These are phyloP conservation scores for Odontophorus gujanensis DNA, from an alignment of 2,113 vertebrate genomes.

Conservation along the genomic window DNA sequence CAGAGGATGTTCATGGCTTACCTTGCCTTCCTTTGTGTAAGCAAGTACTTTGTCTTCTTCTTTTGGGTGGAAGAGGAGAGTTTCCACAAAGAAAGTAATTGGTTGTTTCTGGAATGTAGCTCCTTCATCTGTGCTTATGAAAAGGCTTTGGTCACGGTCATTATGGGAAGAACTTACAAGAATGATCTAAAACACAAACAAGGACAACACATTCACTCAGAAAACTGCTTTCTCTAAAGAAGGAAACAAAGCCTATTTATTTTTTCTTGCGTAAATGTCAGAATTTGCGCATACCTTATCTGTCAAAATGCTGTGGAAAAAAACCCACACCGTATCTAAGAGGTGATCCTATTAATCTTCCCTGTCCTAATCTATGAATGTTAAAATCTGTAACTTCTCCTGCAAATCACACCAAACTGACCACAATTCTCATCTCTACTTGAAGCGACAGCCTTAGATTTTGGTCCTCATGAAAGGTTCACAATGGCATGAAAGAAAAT, in stretches of 20 bases:
- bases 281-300: neutral
- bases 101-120: constrained; percentile 91
- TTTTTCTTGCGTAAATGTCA: neutral
- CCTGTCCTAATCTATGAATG: neutral
- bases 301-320: neutral
- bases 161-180: constrained; percentile 92
- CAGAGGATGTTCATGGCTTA: constrained; percentile 37
- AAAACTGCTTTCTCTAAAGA: neutral
- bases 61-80: constrained; percentile 92
- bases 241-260: neutral
- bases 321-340: neutral
- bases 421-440: neutral
- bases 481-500: neutral
- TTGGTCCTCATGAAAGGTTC: neutral
- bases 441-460: neutral
- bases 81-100: constrained; percentile 88
- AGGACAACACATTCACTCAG: neutral
- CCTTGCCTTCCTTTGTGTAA: constrained; percentile 90
- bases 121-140: constrained; percentile 93
- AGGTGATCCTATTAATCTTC: neutral
- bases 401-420: neutral
- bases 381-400: neutral
- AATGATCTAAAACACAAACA: constrained; percentile 86
- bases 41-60: constrained; percentile 94
- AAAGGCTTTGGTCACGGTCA: constrained; percentile 91